A percentile compares a stretch with the other conserved stretches of the same genome.
phyloP scores from a whole-genome alignment of 2,888 invertebrate genomes.

The Anagyrus pseudococci region DNA sequence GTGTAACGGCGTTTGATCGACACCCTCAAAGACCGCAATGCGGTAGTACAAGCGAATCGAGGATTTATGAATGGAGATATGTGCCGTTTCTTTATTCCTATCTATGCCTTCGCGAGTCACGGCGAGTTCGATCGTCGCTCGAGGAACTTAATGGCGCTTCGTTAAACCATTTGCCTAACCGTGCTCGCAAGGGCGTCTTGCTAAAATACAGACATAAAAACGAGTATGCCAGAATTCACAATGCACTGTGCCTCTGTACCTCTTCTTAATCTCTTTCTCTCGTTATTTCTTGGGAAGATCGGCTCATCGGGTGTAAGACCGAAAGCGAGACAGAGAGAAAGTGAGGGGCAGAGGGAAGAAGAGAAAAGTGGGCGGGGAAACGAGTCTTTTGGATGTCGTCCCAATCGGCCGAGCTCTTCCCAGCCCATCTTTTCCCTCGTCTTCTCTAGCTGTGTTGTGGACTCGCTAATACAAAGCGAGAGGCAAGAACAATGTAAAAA shows the following conservation, averaged over 20 bases:
- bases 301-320: too few species aligned
- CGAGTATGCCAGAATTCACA: too few species aligned
- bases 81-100: background rate
- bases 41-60: slow-evolving; percentile 26
- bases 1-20: slow-evolving; percentile 25
- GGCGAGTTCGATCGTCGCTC: slow-evolving; percentile 47
- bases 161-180: slow-evolving; percentile 53
- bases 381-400: slow-evolving; percentile 55
- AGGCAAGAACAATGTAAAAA: too few species aligned
- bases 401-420: too few species aligned
- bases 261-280: too few species aligned
- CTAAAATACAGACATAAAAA: too few species aligned
- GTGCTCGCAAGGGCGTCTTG: too few species aligned
- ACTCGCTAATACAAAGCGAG: slow-evolving; percentile 45
- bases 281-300: too few species aligned
- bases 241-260: too few species aligned
- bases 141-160: slow-evolving; percentile 53
- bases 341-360: slow-evolving; percentile 39
- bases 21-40: slow-evolving; percentile 34
- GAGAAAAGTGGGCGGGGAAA: background rate
- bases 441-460: slow-evolving; percentile 32
- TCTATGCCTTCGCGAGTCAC: background rate
- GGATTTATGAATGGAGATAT: slow-evolving; percentile 42
- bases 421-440: slow-evolving; percentile 48
- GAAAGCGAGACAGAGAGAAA: slow-evolving; percentile 15